phyloP scores from a whole-genome alignment of 2,888 invertebrate genomes.

The Caenorhabditis panamensis region DNA sequence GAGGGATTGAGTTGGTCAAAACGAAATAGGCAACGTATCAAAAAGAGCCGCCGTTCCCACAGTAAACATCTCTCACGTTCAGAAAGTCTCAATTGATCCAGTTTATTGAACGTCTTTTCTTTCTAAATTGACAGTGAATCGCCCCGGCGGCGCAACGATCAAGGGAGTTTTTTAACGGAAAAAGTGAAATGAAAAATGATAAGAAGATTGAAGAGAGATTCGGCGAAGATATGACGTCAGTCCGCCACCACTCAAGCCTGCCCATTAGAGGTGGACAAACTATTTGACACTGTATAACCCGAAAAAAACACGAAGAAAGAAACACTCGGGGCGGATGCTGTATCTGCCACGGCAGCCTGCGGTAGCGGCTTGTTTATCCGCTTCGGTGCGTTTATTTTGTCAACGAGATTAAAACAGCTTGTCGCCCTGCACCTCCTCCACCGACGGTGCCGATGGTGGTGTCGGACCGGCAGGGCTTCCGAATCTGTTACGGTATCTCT shows the following conservation, averaged over 20 bases:
- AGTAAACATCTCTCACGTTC: too few species aligned
- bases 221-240: slow-evolving; percentile 42
- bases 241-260: not conserved
- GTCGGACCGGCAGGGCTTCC: slow-evolving; percentile 6
- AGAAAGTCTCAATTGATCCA: not conserved
- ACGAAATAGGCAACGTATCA: not conserved
- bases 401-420: slow-evolving; percentile 57
- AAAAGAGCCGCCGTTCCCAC: too few species aligned
- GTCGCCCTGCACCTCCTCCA: not conserved
- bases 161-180: slow-evolving; percentile 1
- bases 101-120: not conserved
- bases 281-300: slow-evolving; percentile 21
- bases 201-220: slow-evolving; percentile 23
- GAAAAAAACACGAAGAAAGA: slow-evolving; percentile 4
- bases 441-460: not conserved
- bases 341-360: slow-evolving; percentile 13
- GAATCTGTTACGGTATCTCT: slow-evolving; percentile 22
- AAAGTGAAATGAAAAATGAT: not conserved
- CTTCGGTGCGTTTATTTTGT: slow-evolving; percentile 60
- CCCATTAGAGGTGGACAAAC: slow-evolving; percentile 13
- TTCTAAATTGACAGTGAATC: not conserved
- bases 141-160: not conserved
- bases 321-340: not conserved
- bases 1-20: not conserved
- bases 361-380: slow-evolving; percentile 57